Base-by-base conservation (phyloP, 2,888 invertebrate genomes). In the Pimpla rufipes region DNA sequence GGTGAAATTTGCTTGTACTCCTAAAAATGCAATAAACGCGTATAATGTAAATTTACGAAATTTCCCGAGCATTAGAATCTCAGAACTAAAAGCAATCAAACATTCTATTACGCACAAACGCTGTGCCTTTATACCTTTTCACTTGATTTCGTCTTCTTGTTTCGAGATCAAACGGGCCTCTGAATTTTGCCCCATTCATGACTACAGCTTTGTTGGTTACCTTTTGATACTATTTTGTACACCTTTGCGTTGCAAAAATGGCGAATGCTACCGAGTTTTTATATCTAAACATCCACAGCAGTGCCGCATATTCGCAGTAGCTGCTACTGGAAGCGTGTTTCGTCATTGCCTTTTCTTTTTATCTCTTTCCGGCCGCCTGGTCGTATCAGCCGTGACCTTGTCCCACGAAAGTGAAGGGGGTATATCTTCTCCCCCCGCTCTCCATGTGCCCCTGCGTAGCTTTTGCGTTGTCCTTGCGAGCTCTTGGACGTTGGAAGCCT, bases 351-450 rank as follows among this genome's bases (percentile, higher is more conserved):
- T 62, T 82, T 82, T 78, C 68, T 79, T 79, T 64, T 37, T 37
- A 35, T 64, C 57, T 42, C 64, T 75, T 81, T 47, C 74, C 40
- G 57, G 64, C 47, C 52, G 55, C 74, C 47, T 45, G 57, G 79
- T 16, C 70, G 79, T 79, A 75, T 66, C 57, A 82, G 40, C 82
- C 79, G 57, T 82, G 82, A 82, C 82, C 82, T 82, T 82, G 82
- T 75, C 74, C 64, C 64, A 40, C 55, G 66, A 70, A 70, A 66
- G 57, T 52, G 47, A 62, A 59, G 50, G 45, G 62, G 74, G 42
- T 73, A 59, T 37, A 55, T 79, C 21, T 66, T 23, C 13, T 23
- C 59, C 47, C 45, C 16, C 37, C 73, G 23, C 47, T 35, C 35
- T 37, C 55, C 55, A 4, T 8, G n/a, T 23, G 35, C 64, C 62